Evolutionary conservation across 2,797 vertebrate species (phyloP).

Genomic region (Pangasius krempfi): DNA sequence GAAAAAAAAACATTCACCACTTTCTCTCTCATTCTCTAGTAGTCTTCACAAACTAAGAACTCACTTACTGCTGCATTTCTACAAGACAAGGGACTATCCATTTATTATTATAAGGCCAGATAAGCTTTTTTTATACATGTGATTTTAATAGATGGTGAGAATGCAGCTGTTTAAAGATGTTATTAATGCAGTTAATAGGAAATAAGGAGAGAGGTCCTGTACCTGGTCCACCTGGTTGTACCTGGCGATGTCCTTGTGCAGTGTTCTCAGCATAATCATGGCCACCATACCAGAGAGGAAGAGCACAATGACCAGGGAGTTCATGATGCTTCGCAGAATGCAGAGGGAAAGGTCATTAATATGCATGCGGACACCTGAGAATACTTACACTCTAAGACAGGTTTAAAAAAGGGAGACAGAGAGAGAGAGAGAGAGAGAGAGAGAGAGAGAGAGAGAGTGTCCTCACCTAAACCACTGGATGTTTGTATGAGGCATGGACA

Average conservation of each 20-base stretch:
- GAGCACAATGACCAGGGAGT: conserved; percentile 89
- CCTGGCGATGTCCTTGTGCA: conserved; percentile 90
- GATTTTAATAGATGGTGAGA: not conserved
- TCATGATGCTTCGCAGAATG: conserved; percentile 83
- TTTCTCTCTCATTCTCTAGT: not conserved
- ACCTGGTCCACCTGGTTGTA: conserved; percentile 90
- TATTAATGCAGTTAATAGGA: not conserved
- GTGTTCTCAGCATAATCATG: conserved; percentile 88
- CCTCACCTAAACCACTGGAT: conserved; percentile 93
- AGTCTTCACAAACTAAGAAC: not conserved
- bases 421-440: not conserved
- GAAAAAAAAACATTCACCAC: not conserved
- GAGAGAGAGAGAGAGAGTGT: not conserved
- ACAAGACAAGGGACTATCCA: not conserved
- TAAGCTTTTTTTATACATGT: too few species aligned
- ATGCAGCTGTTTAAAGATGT: not conserved
- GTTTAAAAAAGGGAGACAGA: not conserved
- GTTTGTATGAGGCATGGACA: conserved; percentile 88
- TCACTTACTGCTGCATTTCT: not conserved
- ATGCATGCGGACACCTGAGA: not conserved
- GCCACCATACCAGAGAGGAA: conserved; percentile 92
- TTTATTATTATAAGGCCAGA: too few species aligned
- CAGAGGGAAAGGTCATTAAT: not conserved
- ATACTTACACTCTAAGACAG: not conserved
- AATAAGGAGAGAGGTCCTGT: conserved; percentile 30